Conservation (phyloP, 2,113 vertebrate genomes). For the Megalops atlanticus region DNA sequence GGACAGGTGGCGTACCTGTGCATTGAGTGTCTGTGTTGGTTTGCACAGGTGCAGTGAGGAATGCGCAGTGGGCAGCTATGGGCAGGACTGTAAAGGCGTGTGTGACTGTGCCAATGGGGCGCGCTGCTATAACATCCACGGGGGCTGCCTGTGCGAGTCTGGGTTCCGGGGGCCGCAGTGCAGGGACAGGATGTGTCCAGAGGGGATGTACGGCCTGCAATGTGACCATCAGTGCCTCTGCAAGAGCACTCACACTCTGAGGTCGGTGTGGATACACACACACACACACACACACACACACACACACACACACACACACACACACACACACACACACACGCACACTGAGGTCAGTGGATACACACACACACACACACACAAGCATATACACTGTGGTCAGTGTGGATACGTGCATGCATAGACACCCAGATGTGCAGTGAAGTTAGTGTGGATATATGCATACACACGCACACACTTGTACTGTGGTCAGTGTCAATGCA, state of each 20-base stretch:
- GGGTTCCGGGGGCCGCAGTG: constrained; percentile 84
- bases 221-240: constrained; percentile 81
- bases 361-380: not conserved
- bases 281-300: not conserved
- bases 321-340: not conserved
- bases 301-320: not conserved
- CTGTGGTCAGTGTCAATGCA: too few species aligned
- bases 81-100: constrained; percentile 76
- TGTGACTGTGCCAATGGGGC: constrained; percentile 87
- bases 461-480: not conserved
- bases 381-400: not conserved
- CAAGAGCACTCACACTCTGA: constrained; percentile 79
- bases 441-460: not conserved
- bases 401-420: not conserved
- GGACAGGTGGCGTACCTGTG: not conserved
- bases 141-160: constrained; percentile 85
- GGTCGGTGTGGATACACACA: constrained; percentile 58
- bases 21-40: not conserved
- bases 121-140: constrained; percentile 85
- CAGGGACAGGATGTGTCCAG: constrained; percentile 74
- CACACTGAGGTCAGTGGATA: not conserved
- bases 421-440: not conserved
- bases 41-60: constrained; percentile 81
- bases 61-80: constrained; percentile 78
- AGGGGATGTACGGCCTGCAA: constrained; percentile 76